Conservation (phyloP, 2,113 vertebrate species). For the Oxygymnocypris stewartii region DNA sequence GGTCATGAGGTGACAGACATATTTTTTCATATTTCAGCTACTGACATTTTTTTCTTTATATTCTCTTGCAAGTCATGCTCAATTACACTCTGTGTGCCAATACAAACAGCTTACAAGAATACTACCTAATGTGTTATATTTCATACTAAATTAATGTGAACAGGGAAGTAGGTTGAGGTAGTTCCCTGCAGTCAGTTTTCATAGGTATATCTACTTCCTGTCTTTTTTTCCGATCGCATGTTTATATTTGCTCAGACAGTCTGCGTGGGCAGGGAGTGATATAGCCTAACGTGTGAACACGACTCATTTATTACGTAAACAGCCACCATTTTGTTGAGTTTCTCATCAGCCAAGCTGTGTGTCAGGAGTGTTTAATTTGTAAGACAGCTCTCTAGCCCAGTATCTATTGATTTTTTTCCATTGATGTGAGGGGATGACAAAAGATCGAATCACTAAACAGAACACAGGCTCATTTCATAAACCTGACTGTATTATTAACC, state of each 20-base stretch:
- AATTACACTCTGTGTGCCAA: background rate
- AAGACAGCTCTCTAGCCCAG: conserved; percentile 14
- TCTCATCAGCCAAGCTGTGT: conserved; percentile 34
- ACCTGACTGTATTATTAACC: conserved; percentile 28
- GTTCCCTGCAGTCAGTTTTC: background rate
- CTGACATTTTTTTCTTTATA: background rate
- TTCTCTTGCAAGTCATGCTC: background rate
- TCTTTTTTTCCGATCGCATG: conserved; percentile 16
- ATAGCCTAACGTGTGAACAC: conserved; percentile 43
- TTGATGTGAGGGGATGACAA: conserved; percentile 16
- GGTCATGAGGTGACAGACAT: background rate
- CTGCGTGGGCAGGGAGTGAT: conserved; percentile 45
- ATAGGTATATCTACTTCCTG: background rate
- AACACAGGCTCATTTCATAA: conserved; percentile 18
- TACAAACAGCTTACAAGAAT: background rate
- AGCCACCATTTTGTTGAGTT: conserved; percentile 39
- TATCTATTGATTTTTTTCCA: conserved; percentile 41
- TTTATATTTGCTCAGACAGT: conserved; percentile 39
- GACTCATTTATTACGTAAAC: conserved; percentile 53
- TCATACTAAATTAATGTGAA: background rate
- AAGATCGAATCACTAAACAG: conserved; percentile 37
- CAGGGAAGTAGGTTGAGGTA: background rate
- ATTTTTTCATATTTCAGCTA: background rate
- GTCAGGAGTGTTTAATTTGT: conserved; percentile 29
- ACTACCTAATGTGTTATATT: background rate